Evolutionary conservation across 2,888 invertebrate genomes (phyloP).

Genomic region (Physocephala rufipes): DNA sequence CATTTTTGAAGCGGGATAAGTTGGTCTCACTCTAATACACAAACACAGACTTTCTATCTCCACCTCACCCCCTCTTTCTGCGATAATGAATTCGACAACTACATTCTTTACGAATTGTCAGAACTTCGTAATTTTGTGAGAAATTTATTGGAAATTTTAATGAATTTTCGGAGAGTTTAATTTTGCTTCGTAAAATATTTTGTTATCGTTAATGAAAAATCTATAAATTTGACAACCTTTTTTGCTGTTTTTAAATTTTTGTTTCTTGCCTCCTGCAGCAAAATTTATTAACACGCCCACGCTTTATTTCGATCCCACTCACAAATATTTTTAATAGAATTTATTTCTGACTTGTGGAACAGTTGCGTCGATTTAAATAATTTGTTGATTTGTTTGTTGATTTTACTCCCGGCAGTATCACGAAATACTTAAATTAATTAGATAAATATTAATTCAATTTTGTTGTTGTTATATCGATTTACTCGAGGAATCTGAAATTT

Average conservation of each 20-base stretch:
- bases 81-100: constrained; percentile 8
- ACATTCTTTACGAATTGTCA: not conserved
- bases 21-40: no score
- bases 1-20: no score
- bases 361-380: not conserved
- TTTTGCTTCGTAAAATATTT: no score
- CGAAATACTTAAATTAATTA: constrained; percentile 11
- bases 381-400: constrained; percentile 1
- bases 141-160: not conserved
- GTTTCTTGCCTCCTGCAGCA: not conserved
- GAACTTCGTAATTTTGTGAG: not conserved
- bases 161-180: not conserved
- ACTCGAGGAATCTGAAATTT: not conserved
- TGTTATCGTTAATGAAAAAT: not conserved
- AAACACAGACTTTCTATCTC: not conserved
- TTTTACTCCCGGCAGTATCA: constrained; percentile 13
- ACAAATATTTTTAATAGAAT: no score
- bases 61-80: not conserved
- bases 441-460: not conserved
- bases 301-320: not conserved
- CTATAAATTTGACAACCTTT: not conserved
- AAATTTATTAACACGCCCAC: not conserved
- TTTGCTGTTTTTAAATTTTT: not conserved
- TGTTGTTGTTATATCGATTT: not conserved
- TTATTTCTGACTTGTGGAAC: no score